Evolutionary conservation across 2,113 vertebrate genomes (phyloP), one percentile per base, ranked within the genome.

Genomic region (Dasypus novemcinctus): DNA sequence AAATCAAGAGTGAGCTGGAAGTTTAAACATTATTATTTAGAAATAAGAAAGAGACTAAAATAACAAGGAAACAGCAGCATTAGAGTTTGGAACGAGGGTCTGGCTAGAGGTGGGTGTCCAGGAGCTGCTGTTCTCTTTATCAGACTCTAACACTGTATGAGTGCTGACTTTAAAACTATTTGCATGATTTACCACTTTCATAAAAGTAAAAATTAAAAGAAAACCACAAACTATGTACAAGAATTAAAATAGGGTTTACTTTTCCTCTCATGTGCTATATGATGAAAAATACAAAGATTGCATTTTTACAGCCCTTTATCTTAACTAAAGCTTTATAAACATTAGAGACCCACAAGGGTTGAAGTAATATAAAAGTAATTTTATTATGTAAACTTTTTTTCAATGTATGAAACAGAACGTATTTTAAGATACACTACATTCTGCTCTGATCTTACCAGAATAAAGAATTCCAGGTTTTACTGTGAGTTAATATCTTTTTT

Each of bases 151-250:
- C 80, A 72, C 1, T 52, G 66, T 14, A 36, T 46, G 14, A 68
- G 69, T 64, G 66, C 46, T 66, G 27, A 63, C 95, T 84, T 88
- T 49, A 81, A 81, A 96, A 88, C 17, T 41, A 90, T 43, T 10
- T 43, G 33, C 4, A 54, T 74, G 36, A 85, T 57, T 33, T n/a
- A 95, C 49, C 54, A 82, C 25, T 79, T 69, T 64, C 31, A 38
- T 8, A 91, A 83, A 74, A 95, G 66, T 1, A 91, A 6, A 33
- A 85, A 92, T 69, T 43, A 93, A 74, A 81, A 93, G n/a, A 86
- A 87, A 87, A 57, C 4, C 29, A 80, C 23, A 71, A 64, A 69
- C n/a, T 52, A 36, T 43, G 75, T 33, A 29, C 27, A 81, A 96
- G 9, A 78, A 80, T 71, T 81, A 38, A 83, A 92, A 75, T 4